Conservation (phyloP, 1,140 invertebrate species). For the Pseudachorutes palmiensis region DNA sequence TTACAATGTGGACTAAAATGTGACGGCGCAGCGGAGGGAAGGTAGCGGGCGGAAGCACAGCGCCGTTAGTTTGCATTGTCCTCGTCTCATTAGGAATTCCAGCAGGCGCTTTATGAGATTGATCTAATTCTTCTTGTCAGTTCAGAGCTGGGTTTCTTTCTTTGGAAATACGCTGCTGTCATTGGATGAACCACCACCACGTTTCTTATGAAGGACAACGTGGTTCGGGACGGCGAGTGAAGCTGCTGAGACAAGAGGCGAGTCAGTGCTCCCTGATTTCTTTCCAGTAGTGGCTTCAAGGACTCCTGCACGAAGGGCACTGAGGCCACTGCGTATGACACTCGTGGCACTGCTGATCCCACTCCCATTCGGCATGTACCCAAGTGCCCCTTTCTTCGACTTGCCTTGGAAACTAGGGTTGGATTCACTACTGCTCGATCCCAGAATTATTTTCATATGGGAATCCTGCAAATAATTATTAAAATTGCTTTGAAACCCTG, state of each 20-base stretch:
- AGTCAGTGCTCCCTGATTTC: constrained; percentile 26
- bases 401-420: constrained; percentile 19
- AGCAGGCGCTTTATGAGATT: not conserved
- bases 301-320: constrained; percentile 34
- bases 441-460: constrained; percentile 81
- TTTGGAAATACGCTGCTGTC: constrained; percentile 18
- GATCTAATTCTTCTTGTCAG: not conserved
- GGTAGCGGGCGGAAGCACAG: not conserved
- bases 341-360: constrained; percentile 35
- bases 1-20: not conserved
- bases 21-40: not conserved
- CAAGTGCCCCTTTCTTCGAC: constrained; percentile 28
- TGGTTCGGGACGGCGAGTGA: constrained; percentile 35
- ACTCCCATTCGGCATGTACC: constrained; percentile 23
- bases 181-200: constrained; percentile 6
- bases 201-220: not conserved
- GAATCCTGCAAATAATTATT: constrained; percentile 51
- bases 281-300: constrained; percentile 31
- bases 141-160: constrained; percentile 9
- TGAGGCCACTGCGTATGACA: constrained; percentile 37
- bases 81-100: not conserved
- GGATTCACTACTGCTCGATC: constrained; percentile 48
- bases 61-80: not conserved
- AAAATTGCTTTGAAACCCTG: not conserved
- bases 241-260: constrained; percentile 34